Evolutionary conservation across 1,140 invertebrate genomes (phyloP).

Genomic region (Pissodes strobi): DNA sequence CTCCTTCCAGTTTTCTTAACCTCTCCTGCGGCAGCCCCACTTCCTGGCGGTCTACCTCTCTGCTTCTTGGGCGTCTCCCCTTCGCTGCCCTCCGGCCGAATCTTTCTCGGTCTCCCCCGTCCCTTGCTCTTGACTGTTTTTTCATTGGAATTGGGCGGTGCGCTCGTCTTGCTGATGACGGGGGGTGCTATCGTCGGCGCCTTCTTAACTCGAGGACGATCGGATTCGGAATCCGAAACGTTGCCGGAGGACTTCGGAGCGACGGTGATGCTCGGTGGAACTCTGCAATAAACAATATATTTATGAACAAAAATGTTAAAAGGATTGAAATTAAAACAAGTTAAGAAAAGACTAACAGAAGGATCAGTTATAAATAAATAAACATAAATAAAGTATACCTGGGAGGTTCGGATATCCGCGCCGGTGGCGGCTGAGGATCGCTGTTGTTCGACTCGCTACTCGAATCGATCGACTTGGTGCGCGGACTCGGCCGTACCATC

Average conservation of each 20-base stretch:
- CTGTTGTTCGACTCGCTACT: conserved; percentile 44
- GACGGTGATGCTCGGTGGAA: neutral
- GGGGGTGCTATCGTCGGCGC: neutral
- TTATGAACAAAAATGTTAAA: no score
- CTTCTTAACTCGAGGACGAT: neutral
- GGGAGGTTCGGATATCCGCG: conserved; percentile 6
- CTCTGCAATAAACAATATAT: conserved; percentile 11
- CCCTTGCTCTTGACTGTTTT: conserved; percentile 41
- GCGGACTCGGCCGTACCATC: conserved; percentile 42
- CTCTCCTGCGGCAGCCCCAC: neutral
- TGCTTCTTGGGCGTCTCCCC: conserved; percentile 36
- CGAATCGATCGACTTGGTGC: conserved; percentile 46
- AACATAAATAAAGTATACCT: neutral
- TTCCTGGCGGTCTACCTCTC: conserved; percentile 54
- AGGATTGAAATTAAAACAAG: no score
- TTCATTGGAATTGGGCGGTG: neutral
- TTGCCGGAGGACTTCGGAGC: neutral
- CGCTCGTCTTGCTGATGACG: neutral
- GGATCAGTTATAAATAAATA: no score
- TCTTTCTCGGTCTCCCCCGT: conserved; percentile 55
- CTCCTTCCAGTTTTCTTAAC: conserved; percentile 24
- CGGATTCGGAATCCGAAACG: conserved; percentile 13
- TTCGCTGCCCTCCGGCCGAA: conserved; percentile 47
- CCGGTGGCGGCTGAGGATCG: conserved; percentile 14
- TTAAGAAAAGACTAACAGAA: no score